Evolutionary conservation across 2,113 vertebrate species (phyloP), one percentile per base, ranked within the genome.

Genomic region (Oreochromis tanganicae): DNA sequence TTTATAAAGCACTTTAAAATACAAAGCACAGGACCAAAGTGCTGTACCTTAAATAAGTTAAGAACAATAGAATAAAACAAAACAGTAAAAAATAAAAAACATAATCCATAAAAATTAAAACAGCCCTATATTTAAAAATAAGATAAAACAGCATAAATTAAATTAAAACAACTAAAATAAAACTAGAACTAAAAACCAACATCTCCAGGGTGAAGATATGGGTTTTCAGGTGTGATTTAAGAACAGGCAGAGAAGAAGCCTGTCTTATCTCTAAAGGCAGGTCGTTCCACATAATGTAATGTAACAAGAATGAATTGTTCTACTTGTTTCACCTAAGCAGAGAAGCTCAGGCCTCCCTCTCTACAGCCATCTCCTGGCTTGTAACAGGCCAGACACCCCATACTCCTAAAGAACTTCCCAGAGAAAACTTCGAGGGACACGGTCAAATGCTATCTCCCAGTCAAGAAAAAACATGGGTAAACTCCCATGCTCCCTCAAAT

Each of bases 1-100:
- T 61, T 61, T 34, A 1, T 61, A 61, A 61, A 4, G 0, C 57
- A 61, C 0, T 61, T 61, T 3, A 61, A 61, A 10, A 61, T 34
- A 34, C 57, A 61, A 61, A 0, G 57, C 57, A 61, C 57, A 61
- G 0, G 5, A 10, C 2, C 0, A 34, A 10, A 61, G 29, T 61
- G 57, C 57, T n/a, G 5, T 21, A 48, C 46, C 46, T 48, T 48
- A 48, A 48, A 48, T 48, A 48, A 48, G 46, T 48, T 48, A 17
- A 4, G 46, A 48, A 48, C 46, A 48, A 48, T 24, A 34, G 5
- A 61, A 34, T 61, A 34, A 61, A 61, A 61, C 24, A 61, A 61
- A 61, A 19, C 16, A 6, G 1, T 19, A 34, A 34, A 61, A 61
- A 34, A 17, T 0, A 10, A 19, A 61, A 61, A 1, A 34, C 57